Base-by-base conservation (phyloP, 1,140 invertebrate species). In the Drosophila persimilis region DNA sequence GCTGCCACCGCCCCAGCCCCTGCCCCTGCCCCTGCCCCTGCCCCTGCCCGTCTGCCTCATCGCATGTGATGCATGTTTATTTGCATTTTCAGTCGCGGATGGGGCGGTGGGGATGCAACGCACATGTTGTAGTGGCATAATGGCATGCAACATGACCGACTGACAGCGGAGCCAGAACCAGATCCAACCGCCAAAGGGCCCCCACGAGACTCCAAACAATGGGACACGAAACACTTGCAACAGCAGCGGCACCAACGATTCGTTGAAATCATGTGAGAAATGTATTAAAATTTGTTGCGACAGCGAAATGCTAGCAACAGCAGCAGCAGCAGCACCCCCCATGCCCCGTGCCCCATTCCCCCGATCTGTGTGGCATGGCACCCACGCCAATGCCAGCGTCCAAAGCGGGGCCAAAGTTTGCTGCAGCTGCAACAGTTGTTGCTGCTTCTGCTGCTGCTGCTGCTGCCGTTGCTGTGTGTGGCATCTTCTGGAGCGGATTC, bases 271-370 rank as follows among this genome's bases (percentile, higher is more conserved):
- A 77, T 85, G 80, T 80, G 73, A 85, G 80, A 84, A 86, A 86
- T 86, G 67, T 70, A 73, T 85, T 77, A 73, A 86, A 86, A 85
- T 64, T 77, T 67, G 54, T 85, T 81, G 80, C 80, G 77, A 86
- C 81, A 86, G 77, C 80, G 60, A 77, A 84, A 77, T 80, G 80
- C 77, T 76, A 80, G 80, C 80, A 73, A 74, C 35, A 11, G 4
- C 35, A 39, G 29, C 53, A 73, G 48, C 70, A 57, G 60, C 79
- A 64, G 17, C 17, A 17, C 0, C 56, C 31, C 35, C 51, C 20
- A 1, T 5, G 31, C 45, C 17, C 17, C 17, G 17, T 24, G 22
- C 24, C 46, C 29, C 35, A 9, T n/a, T 7, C 26, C 13, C 35
- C 13, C 3, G 3, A 1, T 39, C 35, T 39, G 35, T 39, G 35